These are phyloP conservation scores for Amphimedon queenslandica DNA, from an alignment of 37 sponge, comb jelly and placozoan species.

Conservation along the genomic window DNA sequence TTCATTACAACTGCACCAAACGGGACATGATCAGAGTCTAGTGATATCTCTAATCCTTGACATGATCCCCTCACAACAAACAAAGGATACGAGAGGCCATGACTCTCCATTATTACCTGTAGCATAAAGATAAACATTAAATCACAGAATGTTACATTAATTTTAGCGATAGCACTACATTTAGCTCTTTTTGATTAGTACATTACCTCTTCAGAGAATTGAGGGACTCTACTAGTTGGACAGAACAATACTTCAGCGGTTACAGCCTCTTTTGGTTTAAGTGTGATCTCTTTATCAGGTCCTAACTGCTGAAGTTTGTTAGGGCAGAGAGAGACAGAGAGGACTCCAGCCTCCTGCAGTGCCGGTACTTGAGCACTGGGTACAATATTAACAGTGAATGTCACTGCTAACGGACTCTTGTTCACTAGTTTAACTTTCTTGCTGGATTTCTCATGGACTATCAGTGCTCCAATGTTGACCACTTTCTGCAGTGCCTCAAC, in stretches of 20 bases:
- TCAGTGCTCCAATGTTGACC: slow-evolving; percentile 84
- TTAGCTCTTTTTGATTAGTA: no score
- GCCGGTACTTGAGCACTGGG: slow-evolving; percentile 56
- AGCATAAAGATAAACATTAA: background rate
- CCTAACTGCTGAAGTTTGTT: background rate
- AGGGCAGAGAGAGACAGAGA: slow-evolving; percentile 24
- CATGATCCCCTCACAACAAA: slow-evolving; percentile 87
- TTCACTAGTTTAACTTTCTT: slow-evolving; percentile 79
- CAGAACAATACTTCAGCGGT: slow-evolving; percentile 61
- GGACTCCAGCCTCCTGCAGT: slow-evolving; percentile 48
- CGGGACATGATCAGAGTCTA: slow-evolving; percentile 81
- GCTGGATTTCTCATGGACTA: slow-evolving; percentile 36
- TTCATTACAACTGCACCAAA: slow-evolving; percentile 89
- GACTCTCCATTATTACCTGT: slow-evolving; percentile 83
- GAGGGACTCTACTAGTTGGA: slow-evolving; percentile 68
- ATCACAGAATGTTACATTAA: no score
- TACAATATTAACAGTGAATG: slow-evolving; percentile 53
- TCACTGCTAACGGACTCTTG: slow-evolving; percentile 65
- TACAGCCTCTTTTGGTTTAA: slow-evolving; percentile 48
- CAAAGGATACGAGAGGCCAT: slow-evolving; percentile 73
- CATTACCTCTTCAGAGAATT: slow-evolving; percentile 88
- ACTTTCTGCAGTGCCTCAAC: slow-evolving; percentile 72
- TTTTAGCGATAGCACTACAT: no score
- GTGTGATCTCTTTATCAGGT: slow-evolving; percentile 64
- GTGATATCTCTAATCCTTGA: slow-evolving; percentile 72